Percentiles rank a stretch among this genome's conserved stretches.
phyloP scores from a whole-genome alignment of 2,113 vertebrate species.

The Ahaetulla prasina region DNA sequence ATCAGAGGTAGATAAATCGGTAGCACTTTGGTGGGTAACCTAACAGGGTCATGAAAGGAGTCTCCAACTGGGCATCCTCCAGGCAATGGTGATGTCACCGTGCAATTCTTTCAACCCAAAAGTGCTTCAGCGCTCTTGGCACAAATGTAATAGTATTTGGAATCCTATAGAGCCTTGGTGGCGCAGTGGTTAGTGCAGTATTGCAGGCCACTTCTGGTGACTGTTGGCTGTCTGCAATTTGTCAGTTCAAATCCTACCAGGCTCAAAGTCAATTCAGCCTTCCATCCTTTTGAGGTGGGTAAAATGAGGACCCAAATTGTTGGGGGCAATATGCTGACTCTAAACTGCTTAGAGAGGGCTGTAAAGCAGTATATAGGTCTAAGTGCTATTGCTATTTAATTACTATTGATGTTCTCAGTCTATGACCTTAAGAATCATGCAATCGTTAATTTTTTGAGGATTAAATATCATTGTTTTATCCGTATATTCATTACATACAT shows the following conservation, averaged over 20 bases:
- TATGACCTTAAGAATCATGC: neutral
- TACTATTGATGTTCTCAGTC: neutral
- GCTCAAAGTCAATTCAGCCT: no score
- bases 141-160: neutral
- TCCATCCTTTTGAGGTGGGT: no score
- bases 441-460: neutral
- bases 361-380: no score
- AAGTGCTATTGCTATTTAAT: neutral
- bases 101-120: neutral
- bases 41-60: neutral
- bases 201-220: no score
- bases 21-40: neutral
- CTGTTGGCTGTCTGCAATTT: no score
- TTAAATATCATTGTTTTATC: neutral
- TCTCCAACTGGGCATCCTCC: neutral
- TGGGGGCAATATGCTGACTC: no score
- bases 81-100: neutral
- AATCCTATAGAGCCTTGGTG: neutral
- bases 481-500: neutral
- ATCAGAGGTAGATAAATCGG: neutral
- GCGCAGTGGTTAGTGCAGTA: no score
- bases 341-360: no score
- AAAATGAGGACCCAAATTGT: no score
- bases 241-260: no score
- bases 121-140: neutral